These are phyloP conservation scores for Oceanites oceanicus DNA, from an alignment of 2,113 vertebrate genomes.

Conservation along the genomic window DNA sequence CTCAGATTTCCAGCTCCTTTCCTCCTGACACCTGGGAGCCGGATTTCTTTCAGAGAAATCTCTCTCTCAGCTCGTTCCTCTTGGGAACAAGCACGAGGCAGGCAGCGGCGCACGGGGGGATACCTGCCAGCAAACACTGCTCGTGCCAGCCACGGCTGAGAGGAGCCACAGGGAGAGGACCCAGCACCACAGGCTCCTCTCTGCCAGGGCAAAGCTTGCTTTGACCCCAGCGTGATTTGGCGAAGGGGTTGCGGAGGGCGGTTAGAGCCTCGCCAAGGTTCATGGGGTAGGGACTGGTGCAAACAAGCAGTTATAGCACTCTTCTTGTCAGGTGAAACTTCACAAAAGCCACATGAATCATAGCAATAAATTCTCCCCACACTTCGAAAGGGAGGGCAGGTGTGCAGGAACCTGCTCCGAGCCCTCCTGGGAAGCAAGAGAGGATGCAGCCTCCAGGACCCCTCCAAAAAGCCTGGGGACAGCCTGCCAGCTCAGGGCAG, in stretches of 20 bases:
- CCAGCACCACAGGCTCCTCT: not conserved
- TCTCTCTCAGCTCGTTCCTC: not conserved
- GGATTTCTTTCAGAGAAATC: not conserved
- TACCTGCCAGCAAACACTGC: not conserved
- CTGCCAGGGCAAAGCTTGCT: not conserved
- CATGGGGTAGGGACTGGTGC: not conserved
- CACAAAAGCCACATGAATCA: not conserved
- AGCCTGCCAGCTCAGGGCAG: not conserved
- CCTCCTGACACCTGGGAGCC: not conserved
- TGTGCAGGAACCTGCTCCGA: not conserved
- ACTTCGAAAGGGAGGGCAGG: not conserved
- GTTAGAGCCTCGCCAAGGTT: not conserved
- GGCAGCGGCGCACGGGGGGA: not conserved
- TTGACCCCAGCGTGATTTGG: not conserved
- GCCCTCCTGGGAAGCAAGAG: not conserved
- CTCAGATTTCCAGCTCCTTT: not conserved
- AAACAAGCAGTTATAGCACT: not conserved
- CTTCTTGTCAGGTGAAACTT: not conserved
- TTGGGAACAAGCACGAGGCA: not conserved
- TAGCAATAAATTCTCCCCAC: not conserved
- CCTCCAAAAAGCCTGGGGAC: not conserved
- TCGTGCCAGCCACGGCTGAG: accelerated
- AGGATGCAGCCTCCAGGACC: not conserved
- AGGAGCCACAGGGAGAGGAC: not conserved
- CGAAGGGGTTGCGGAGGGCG: not conserved